These are phyloP conservation scores for Acleris holmiana DNA, from an alignment of 2,888 invertebrate genomes.

Conservation along the genomic window DNA sequence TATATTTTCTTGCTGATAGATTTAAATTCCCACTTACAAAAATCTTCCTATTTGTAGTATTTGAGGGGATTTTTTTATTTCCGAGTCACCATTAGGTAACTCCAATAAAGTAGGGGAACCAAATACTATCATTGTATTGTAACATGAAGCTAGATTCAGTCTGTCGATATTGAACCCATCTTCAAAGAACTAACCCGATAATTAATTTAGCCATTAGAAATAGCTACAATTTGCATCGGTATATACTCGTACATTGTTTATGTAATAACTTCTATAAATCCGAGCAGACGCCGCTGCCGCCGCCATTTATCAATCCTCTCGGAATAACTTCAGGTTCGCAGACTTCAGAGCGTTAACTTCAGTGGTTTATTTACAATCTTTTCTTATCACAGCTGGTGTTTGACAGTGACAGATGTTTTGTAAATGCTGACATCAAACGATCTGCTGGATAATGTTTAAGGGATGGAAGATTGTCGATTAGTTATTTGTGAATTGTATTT, in stretches of 20 bases:
- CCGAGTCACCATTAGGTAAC: too few relatives aligned
- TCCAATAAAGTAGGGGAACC: too few relatives aligned
- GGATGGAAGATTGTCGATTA: background rate
- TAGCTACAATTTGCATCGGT: conserved; percentile 8
- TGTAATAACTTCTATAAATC: conserved; percentile 14
- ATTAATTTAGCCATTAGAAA: conserved; percentile 25
- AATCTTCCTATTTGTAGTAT: too few relatives aligned
- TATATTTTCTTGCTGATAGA: too few relatives aligned
- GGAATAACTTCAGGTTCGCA: conserved; percentile 10
- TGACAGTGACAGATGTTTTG: conserved; percentile 32
- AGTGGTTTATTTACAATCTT: background rate
- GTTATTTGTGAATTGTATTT: too few relatives aligned
- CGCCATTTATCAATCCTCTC: conserved; percentile 27
- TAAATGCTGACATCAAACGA: conserved; percentile 35
- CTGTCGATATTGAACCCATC: too few relatives aligned
- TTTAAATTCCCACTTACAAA: too few relatives aligned
- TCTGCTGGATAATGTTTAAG: conserved; percentile 14
- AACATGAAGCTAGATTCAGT: too few relatives aligned
- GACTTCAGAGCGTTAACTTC: background rate
- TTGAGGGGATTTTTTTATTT: too few relatives aligned
- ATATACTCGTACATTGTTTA: background rate
- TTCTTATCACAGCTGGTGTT: background rate
- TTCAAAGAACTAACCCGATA: background rate
- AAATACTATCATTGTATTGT: too few relatives aligned
- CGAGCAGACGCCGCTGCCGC: background rate